Conservation (phyloP, 2,888 invertebrate species). For the Ichneumon xanthorius region DNA sequence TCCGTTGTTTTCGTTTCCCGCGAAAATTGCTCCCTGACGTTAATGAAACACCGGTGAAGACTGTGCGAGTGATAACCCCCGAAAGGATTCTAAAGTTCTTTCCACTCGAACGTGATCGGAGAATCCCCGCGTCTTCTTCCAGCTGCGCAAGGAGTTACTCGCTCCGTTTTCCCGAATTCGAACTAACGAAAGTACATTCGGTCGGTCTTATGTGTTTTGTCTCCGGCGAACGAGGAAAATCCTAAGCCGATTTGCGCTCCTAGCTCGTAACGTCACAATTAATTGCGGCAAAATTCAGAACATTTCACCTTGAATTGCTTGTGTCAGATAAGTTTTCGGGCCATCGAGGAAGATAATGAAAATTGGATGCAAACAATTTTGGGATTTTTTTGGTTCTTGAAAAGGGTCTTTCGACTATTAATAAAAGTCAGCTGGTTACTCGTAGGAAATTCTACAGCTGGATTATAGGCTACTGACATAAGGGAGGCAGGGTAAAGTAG, state of each 20-base stretch:
- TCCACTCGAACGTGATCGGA: not conserved
- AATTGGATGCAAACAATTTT: no score
- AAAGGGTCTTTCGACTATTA: not conserved
- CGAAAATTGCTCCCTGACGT: slow-evolving; percentile 15
- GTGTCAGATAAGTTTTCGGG: no score
- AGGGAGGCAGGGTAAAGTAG: slow-evolving; percentile 21
- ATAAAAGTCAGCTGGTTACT: slow-evolving; percentile 24
- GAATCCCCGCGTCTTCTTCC: slow-evolving; percentile 21
- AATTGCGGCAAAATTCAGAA: not conserved
- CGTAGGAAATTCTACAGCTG: slow-evolving; percentile 15
- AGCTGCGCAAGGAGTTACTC: not conserved
- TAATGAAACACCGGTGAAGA: not conserved
- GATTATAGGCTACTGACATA: slow-evolving; percentile 11
- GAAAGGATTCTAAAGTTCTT: not conserved
- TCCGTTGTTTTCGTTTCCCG: slow-evolving; percentile 43
- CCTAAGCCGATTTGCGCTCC: not conserved
- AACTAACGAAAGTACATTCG: not conserved
- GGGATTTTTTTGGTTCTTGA: not conserved
- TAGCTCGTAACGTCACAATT: not conserved
- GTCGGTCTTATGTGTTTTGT: slow-evolving; percentile 10
- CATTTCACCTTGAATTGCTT: not conserved
- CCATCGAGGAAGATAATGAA: no score
- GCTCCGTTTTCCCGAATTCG: slow-evolving; percentile 28
- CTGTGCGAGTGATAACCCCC: slow-evolving; percentile 12
- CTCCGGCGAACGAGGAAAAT: not conserved